Base-by-base conservation (phyloP, 2,797 vertebrate species). In the Craterocephalus amniculus region DNA sequence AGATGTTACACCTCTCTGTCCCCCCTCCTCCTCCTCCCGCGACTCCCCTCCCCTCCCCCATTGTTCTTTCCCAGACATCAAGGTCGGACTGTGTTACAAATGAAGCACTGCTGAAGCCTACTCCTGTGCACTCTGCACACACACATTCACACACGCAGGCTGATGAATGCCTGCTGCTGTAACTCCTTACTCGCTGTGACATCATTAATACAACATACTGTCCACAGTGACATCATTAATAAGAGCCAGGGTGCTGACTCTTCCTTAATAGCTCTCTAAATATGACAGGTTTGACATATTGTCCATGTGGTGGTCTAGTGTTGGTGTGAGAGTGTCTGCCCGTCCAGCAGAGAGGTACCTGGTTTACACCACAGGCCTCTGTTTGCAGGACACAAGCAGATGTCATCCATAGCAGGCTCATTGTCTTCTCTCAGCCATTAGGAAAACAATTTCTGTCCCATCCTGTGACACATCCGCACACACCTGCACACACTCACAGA, bases 121-220 rank as follows among this genome's bases (percentile, higher is more conserved):
- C 82, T 88, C 68, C 78, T 67, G 63, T 84, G 51, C 80, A 67
- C 76, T 49, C 76, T 8, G 36, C 67, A 77, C 18, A 79, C 63
- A 79, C 63, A 75, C 70, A 70, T 31, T 52, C 58, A 64, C 55
- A 61, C 64, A 78, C 54, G 40, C 58, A 63, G 61, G 43, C 61
- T 67, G 77, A 83, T 75, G 76, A 83, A 82, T 60, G 32, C 54
- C 72, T 16, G 6, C 78, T 70, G 75, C 76, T 80, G 79, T 83
- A 83, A 78, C 84, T 85, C 83, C 79, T 82, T 74, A 65, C 83
- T 78, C 31, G 67, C 84, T 68, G 87, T 88, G 82, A 87, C 91
- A 90, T 92, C 91, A 92, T 92, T 91, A 91, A 92, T 88, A 88
- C 85, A 63, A 90, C 84, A 87, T 78, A 87, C 81, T 84, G 88